Evolutionary conservation across 1,140 invertebrate species (phyloP).

Genomic region (Diachasma alloeum): DNA sequence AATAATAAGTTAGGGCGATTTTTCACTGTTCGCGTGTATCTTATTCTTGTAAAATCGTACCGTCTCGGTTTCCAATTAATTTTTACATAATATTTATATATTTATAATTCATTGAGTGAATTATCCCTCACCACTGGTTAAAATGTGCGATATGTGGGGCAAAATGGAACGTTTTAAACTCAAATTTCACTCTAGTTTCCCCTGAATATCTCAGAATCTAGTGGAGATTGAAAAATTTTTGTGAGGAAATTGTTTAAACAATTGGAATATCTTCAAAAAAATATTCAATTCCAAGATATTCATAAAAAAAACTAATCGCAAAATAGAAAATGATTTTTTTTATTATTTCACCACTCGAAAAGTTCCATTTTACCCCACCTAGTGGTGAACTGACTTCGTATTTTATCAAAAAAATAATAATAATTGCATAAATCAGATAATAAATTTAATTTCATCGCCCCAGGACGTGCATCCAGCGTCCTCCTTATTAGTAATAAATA

Average conservation of each 20-base stretch:
- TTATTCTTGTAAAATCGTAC: slow-evolving; percentile 37
- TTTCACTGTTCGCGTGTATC: slow-evolving; percentile 49
- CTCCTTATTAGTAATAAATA: slow-evolving; percentile 56
- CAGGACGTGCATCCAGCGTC: slow-evolving; percentile 48
- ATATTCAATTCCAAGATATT: too few relatives aligned
- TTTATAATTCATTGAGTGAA: slow-evolving; percentile 29
- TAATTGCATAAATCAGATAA: not conserved
- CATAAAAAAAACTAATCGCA: too few relatives aligned
- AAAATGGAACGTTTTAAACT: not conserved
- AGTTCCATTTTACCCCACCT: too few relatives aligned
- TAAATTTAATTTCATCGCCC: slow-evolving; percentile 23
- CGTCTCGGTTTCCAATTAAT: slow-evolving; percentile 25
- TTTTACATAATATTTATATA: slow-evolving; percentile 27
- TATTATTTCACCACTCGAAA: too few relatives aligned
- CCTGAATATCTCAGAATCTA: not conserved
- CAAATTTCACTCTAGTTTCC: too few relatives aligned
- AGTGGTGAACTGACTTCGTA: too few relatives aligned
- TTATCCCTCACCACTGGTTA: not conserved
- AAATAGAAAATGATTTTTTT: too few relatives aligned
- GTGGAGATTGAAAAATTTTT: too few relatives aligned
- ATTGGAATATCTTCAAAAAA: too few relatives aligned
- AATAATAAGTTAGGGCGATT: slow-evolving; percentile 5
- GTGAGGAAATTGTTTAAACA: too few relatives aligned
- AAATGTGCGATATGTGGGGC: not conserved
- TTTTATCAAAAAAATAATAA: not conserved